phyloP scores from a whole-genome alignment of 2,113 vertebrate genomes.

The Neolamprologus sp. region DNA sequence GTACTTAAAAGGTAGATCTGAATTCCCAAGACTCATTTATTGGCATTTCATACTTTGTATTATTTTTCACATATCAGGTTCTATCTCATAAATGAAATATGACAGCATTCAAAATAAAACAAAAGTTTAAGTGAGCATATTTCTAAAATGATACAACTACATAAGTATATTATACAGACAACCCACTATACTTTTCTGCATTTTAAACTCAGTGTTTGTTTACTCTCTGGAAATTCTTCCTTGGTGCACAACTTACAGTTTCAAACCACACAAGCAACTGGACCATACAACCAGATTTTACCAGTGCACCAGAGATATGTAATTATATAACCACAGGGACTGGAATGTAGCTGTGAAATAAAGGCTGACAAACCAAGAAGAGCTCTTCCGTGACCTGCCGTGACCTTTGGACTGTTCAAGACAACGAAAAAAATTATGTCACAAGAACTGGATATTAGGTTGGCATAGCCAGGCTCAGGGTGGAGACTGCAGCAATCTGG shows the following conservation, averaged over 20 bases:
- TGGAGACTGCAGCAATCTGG: background rate
- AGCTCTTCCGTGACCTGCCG: background rate
- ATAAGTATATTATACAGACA: background rate
- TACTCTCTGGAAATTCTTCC: background rate
- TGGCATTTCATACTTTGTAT: background rate
- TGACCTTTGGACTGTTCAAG: background rate
- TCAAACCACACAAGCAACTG: background rate
- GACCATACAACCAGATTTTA: background rate
- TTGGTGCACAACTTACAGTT: background rate
- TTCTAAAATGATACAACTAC: background rate
- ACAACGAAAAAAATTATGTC: background rate
- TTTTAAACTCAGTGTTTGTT: background rate
- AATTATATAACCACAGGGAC: background rate
- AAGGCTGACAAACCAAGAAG: background rate
- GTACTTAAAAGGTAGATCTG: background rate
- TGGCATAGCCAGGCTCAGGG: background rate
- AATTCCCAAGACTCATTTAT: background rate
- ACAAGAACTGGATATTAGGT: background rate
- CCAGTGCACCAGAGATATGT: background rate
- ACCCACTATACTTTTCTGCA: background rate
- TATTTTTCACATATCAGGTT: background rate
- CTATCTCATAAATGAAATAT: background rate
- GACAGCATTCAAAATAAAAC: background rate
- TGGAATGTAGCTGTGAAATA: background rate
- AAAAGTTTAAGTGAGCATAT: background rate